phyloP scores from a whole-genome alignment of 2,113 vertebrate genomes.

The Colaptes auratus region DNA sequence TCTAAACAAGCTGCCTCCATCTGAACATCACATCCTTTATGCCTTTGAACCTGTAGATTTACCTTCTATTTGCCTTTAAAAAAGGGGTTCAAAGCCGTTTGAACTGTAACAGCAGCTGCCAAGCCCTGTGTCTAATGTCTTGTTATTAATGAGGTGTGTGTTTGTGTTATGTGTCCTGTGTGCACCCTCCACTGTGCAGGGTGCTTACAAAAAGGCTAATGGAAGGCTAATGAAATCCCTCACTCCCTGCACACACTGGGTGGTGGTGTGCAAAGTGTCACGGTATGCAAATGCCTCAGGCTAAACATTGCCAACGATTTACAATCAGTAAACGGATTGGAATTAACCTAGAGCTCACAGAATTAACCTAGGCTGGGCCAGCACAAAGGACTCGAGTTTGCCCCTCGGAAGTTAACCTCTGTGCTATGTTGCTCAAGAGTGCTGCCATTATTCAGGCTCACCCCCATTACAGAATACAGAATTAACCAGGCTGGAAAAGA shows the following conservation, averaged over 20 bases:
- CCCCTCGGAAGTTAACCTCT: background rate
- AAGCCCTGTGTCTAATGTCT: background rate
- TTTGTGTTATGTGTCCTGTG: background rate
- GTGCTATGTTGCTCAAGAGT: rapidly evolving
- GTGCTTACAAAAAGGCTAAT: background rate
- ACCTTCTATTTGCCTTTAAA: background rate
- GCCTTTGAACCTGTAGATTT: background rate
- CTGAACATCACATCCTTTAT: background rate
- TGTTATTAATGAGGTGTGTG: background rate
- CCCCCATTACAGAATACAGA: no score
- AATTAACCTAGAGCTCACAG: background rate
- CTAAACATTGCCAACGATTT: background rate
- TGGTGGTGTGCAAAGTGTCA: background rate
- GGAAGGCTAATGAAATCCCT: background rate
- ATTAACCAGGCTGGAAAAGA: no score
- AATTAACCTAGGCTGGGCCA: background rate
- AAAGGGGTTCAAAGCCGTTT: background rate
- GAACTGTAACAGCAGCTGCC: background rate
- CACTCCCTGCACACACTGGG: background rate
- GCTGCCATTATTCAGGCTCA: background rate
- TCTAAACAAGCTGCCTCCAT: background rate
- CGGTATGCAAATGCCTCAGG: background rate
- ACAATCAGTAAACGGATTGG: background rate
- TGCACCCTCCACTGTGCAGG: background rate
- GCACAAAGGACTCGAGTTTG: background rate